A percentile compares a stretch with the other conserved stretches of the same genome.
Conservation (phyloP, 2,797 vertebrate genomes). For the Chiroxiphia lanceolata region DNA sequence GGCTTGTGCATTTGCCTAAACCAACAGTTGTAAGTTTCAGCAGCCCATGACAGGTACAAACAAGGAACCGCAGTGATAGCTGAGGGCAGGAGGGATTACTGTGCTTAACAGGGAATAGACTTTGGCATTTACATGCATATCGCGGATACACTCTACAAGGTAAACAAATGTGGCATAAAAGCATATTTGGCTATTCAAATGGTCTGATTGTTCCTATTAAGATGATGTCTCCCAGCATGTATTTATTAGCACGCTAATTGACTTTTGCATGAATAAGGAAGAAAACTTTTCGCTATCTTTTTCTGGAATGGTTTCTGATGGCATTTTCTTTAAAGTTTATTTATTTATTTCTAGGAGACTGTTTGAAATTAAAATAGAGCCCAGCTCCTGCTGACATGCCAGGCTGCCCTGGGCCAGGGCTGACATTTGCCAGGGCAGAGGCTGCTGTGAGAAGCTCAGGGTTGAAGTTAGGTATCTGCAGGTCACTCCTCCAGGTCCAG, state of each 20-base stretch:
- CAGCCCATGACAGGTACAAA: conserved; percentile 73
- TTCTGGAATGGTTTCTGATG: neutral
- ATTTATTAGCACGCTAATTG: conserved; percentile 20
- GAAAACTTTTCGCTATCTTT: conserved; percentile 8
- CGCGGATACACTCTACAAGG: neutral
- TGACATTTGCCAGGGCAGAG: neutral
- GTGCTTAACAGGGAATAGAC: conserved; percentile 47
- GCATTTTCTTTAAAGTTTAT: neutral
- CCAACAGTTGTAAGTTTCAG: conserved; percentile 72
- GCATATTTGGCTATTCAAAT: conserved; percentile 53
- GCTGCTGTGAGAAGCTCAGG: neutral
- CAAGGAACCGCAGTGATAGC: conserved; percentile 70
- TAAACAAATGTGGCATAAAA: conserved; percentile 65
- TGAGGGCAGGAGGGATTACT: conserved; percentile 22
- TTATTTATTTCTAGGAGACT: neutral
- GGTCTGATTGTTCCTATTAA: conserved; percentile 33
- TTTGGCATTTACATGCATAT: conserved; percentile 54
- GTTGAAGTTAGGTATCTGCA: neutral
- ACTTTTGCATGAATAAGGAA: conserved; percentile 16
- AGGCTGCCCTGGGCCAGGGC: neutral
- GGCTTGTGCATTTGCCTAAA: conserved; percentile 75
- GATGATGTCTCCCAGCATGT: conserved; percentile 31
- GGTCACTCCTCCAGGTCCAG: neutral
- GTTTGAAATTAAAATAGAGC: conserved; percentile 1
- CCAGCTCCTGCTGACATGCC: neutral